Base-by-base conservation (phyloP, 30 jellyfish, hydroid and myxozoan genomes). In the Aurelia coerulea region DNA sequence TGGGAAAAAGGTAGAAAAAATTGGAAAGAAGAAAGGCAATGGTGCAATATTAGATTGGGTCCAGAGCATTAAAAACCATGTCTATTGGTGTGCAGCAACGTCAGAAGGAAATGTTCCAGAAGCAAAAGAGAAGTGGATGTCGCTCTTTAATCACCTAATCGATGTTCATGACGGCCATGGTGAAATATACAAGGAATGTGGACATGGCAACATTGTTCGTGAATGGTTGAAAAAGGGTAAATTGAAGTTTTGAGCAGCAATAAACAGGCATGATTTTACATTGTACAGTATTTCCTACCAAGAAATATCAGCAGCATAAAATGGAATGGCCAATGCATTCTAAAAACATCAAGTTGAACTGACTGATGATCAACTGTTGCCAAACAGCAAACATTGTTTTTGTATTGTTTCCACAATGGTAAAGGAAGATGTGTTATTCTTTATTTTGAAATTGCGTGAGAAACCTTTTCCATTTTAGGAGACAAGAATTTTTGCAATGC, bases 101-200 rank as follows among this genome's bases (percentile, higher is more conserved):
- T 65, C 76, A 65, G 76, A 65, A 46, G 76, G 76, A 46, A 65
- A 65, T 41, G 35, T 64, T 64, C 5, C 32, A 64, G 74, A 64
- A 41, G 35, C 35, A 35, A 64, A 64, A 41, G 74, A 64, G 74
- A 64, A n/a, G 17, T 18, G 74, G 74, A 5, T 64, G 74, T 64
- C 74, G 16, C 37, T 64, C 8, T 65, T 17, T 15, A 65, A 65
- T 15, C 76, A 65, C 56, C 35, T 65, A 19, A 16, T 65, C n/a
- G 41, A 65, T 65, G 41, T 65, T 46, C 76, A 65, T 46, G 74
- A 64, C 4, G 74, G 74, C 74, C 74, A 64, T 64, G 74, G 74
- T 64, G 74, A 64, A 35, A 18, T 18, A 19, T 65, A 65, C 76
- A 52, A 52, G 56, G 32, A 32, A 56, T 74, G 84, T 54, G 56